A percentile compares a stretch with the other conserved stretches of the same genome.
Evolutionary conservation across 92 coral and sea anemone genomes (phyloP).

Genomic region (Epizoanthus ramosus): DNA sequence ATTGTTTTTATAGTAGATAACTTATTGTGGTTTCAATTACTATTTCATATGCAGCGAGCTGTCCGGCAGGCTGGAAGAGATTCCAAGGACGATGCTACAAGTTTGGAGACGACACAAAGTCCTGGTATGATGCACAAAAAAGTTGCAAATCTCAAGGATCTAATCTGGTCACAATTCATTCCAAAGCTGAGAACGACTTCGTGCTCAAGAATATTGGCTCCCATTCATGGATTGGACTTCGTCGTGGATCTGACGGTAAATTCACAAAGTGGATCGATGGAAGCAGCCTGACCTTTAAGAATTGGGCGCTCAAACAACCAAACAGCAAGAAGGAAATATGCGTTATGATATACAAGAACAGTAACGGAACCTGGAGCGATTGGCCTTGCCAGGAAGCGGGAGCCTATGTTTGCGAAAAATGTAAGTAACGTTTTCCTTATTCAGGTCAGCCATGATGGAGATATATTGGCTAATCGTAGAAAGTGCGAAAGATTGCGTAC

Average conservation of each 20-base stretch:
- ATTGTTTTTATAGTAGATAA: slow-evolving; percentile 4
- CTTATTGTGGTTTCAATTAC: slow-evolving; percentile 9
- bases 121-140: background rate
- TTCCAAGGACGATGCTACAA: slow-evolving; percentile 16
- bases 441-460: background rate
- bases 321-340: background rate
- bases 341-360: background rate
- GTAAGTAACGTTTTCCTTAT: background rate
- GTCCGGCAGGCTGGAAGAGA: slow-evolving; percentile 8
- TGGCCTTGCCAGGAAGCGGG: background rate
- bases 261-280: slow-evolving; percentile 11
- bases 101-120: background rate
- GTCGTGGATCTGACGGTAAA: background rate
- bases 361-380: background rate
- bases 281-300: background rate
- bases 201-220: background rate
- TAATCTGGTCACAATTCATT: slow-evolving; percentile 2
- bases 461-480: background rate
- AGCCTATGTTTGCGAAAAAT: too few relatives aligned
- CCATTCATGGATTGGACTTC: slow-evolving; percentile 1
- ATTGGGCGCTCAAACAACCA: background rate
- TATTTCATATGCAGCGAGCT: background rate
- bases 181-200: slow-evolving; percentile 15
- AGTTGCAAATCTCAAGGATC: background rate
- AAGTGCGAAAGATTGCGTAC: too few relatives aligned